Evolutionary conservation across 2,888 invertebrate genomes (phyloP), one percentile per base, ranked within the genome.

Genomic region (Notodonta ziczac): DNA sequence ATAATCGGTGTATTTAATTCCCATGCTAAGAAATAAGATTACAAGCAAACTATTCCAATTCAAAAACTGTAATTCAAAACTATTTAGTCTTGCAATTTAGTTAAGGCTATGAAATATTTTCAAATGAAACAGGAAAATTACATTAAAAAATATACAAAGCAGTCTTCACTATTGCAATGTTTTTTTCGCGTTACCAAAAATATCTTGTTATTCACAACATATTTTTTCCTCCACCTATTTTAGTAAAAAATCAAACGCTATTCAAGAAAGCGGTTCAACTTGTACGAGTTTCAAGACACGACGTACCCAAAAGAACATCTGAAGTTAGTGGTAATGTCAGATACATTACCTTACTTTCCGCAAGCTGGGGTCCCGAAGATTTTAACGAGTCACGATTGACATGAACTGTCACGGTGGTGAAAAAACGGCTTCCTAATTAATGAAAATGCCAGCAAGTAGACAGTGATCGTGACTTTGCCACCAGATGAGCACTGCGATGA

Each of bases 321-420:
- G 51, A 57, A 57, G 58, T 63, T 77, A 73, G 76, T 66, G 70
- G 71, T 81, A 88, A 89, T 87, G 86, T 82, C 87, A 84, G 82
- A 84, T 73, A 75, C 85, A 87, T 88, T 88, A 85, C 70, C 82
- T 81, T 80, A 80, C 82, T 80, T 83, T 66, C 67, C 65, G 63
- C 66, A 52, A 63, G 65, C 62, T 39, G 5, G 54, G 66, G 68
- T 66, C 70, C 62, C 60, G 46, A 57, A 63, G 53, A 69, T 67
- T 71, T 68, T 71, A 74, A 73, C 76, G 60, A 81, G 84, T 83
- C 85, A 85, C 84, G 84, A 77, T 59, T 60, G 67, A 66, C 74
- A 71, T 59, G 69, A 70, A 62, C 63, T 76, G 77, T 77, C 74
- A 73, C 60, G 69, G 61, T 58, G 59, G 60, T 62, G 74, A 76